Conservation (phyloP, 2,113 vertebrate species). For the Athene cunicularia region DNA sequence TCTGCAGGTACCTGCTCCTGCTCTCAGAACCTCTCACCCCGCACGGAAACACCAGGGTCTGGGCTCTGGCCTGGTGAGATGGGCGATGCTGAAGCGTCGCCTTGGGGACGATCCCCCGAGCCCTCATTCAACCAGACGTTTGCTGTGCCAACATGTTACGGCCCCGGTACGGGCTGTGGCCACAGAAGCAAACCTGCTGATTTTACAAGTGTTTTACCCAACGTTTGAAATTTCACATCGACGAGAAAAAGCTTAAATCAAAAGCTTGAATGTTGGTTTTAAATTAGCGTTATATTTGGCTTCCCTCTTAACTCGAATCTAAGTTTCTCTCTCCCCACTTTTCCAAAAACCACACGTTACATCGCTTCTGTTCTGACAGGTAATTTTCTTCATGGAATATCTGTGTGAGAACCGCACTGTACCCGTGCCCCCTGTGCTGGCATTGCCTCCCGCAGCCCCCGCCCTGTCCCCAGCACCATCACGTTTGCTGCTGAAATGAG, state of each 20-base stretch:
- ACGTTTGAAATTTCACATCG: rapidly evolving
- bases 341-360: rapidly evolving
- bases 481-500: neutral
- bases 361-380: neutral
- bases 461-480: rapidly evolving
- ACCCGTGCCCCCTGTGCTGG: rapidly evolving
- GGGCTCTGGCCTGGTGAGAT: rapidly evolving
- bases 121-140: rapidly evolving
- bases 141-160: rapidly evolving
- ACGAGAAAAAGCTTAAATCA: neutral
- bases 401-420: neutral
- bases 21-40: rapidly evolving
- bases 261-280: neutral
- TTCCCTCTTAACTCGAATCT: neutral
- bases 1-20: neutral
- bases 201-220: neutral
- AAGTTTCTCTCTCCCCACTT: neutral
- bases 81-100: rapidly evolving
- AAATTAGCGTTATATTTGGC: neutral
- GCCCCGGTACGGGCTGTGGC: rapidly evolving
- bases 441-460: neutral
- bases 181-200: too few relatives aligned
- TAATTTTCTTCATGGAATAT: rapidly evolving
- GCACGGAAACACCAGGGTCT: rapidly evolving
- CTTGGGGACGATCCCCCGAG: rapidly evolving